These are phyloP conservation scores for Hyles euphorbiae DNA, from an alignment of 1,140 invertebrate species.

Conservation along the genomic window DNA sequence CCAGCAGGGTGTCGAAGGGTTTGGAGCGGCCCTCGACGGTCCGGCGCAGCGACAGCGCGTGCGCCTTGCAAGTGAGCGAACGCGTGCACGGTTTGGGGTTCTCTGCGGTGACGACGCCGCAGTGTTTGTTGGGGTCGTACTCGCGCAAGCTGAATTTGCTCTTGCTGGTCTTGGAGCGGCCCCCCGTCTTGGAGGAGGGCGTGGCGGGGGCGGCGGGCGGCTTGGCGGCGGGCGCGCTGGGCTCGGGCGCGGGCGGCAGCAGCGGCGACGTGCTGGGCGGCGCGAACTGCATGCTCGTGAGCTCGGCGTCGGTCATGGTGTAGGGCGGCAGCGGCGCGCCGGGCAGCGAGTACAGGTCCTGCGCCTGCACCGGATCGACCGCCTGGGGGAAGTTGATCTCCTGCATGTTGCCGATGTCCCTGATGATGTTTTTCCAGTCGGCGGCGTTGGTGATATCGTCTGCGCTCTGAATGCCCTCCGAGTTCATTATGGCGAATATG, in stretches of 20 bases:
- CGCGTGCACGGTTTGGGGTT: conserved; percentile 85
- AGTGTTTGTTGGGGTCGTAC: conserved; percentile 89
- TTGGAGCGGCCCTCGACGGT: conserved; percentile 85
- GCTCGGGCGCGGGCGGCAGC: conserved; percentile 37
- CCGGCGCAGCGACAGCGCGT: conserved; percentile 84
- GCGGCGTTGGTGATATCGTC: conserved; percentile 64
- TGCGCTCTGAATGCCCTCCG: conserved; percentile 67
- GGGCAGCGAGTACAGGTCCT: conserved; percentile 53
- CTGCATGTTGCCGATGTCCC: conserved; percentile 64
- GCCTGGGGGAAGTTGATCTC: conserved; percentile 63
- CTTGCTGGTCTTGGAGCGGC: conserved; percentile 76
- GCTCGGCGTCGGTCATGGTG: conserved; percentile 50
- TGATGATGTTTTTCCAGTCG: conserved; percentile 71
- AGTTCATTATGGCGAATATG: conserved; percentile 71
- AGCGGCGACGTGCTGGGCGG: conserved; percentile 45
- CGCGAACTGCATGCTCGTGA: conserved; percentile 54
- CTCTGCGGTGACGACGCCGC: conserved; percentile 83
- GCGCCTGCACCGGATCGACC: conserved; percentile 42
- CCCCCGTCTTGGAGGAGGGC: conserved; percentile 45
- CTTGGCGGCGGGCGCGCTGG: conserved; percentile 33
- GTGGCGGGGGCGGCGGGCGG: conserved; percentile 39
- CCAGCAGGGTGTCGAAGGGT: conserved; percentile 86
- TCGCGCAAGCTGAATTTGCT: conserved; percentile 81
- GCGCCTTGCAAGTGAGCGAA: conserved; percentile 90
- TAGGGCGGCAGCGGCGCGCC: conserved; percentile 40